Conservation (phyloP, 2,113 vertebrate genomes). For the Poecilia latipinna region DNA sequence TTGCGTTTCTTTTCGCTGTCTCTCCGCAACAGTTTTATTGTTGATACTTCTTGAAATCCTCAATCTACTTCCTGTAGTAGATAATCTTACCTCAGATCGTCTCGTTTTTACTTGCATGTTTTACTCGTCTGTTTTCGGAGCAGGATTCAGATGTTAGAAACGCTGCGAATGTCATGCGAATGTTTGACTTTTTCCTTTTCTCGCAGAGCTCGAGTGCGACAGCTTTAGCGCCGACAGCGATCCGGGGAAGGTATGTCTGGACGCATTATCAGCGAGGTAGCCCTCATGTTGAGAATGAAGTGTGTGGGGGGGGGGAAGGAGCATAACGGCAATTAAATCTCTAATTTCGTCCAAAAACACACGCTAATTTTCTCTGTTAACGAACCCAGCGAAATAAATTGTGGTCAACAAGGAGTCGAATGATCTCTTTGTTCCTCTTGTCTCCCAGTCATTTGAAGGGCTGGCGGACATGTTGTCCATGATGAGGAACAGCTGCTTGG, state of each 20-base stretch:
- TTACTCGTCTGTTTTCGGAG: background rate
- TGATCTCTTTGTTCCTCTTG: conserved; percentile 36
- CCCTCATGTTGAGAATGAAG: background rate
- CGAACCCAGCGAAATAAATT: conserved; percentile 1
- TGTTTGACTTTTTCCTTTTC: background rate
- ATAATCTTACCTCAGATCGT: background rate
- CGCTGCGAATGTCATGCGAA: background rate
- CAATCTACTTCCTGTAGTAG: background rate
- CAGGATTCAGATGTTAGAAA: background rate
- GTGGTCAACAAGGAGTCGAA: conserved; percentile 14
- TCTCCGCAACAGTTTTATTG: background rate
- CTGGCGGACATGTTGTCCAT: conserved; percentile 62
- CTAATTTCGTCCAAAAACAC: background rate
- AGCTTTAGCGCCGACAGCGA: conserved; percentile 15
- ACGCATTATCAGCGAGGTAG: background rate
- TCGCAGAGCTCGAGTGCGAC: conserved; percentile 68
- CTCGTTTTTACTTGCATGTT: background rate
- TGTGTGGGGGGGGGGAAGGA: background rate
- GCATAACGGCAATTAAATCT: background rate
- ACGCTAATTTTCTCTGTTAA: background rate
- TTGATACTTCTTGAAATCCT: background rate
- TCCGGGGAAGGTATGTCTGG: conserved; percentile 36
- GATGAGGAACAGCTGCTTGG: conserved; percentile 73
- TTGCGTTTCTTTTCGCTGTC: background rate
- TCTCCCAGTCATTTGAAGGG: conserved; percentile 42